Evolutionary conservation across 2,888 invertebrate genomes (phyloP), one percentile per base, ranked within the genome.

Genomic region (Pinctada fucata): DNA sequence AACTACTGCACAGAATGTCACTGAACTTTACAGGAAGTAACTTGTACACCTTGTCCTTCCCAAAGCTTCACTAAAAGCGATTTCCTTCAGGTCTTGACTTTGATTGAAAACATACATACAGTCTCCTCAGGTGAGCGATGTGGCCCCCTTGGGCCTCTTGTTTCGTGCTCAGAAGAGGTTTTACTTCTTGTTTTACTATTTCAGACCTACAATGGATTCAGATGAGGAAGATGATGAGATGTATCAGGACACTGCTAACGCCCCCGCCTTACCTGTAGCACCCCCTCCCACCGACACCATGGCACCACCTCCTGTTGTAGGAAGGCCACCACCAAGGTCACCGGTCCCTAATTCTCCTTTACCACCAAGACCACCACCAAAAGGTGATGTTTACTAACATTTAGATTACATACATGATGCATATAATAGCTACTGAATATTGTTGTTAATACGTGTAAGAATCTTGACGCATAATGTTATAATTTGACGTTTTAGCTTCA

Each of bases 161-260:
- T n/a, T n/a, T 31, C 31, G 31, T 31, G 31, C 31, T 31, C 31
- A 31, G 31, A 31, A 31, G 31, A 31, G 31, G 31, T 31, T 31
- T 31, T 31, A 31, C 31, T 31, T 31, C 31, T 31, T 31, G 31
- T 72, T 72, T 58, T 52, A 13, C 52, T 16, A n/a, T 52, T 16
- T 16, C 45, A 72, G 72, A 52, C 51, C 51, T 47, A 47, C 50
- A 10, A 72, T 72, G 72, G 72, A 16, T 1, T 72, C 72, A 52
- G 72, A 73, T 64, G 73, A 73, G 13, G 73, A 82, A 75, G 82
- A 80, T 13, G 82, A 79, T n/a, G 82, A 80, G 3, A 80, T 80
- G 48, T 82, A 82, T 72, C 80, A 80, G 76, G 82, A 80, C 71
- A 72, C 75, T 58, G 68, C 67, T 52, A 69, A 16, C 58, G 45